phyloP scores from a whole-genome alignment of 2,888 invertebrate genomes.

The Boloria selene region DNA sequence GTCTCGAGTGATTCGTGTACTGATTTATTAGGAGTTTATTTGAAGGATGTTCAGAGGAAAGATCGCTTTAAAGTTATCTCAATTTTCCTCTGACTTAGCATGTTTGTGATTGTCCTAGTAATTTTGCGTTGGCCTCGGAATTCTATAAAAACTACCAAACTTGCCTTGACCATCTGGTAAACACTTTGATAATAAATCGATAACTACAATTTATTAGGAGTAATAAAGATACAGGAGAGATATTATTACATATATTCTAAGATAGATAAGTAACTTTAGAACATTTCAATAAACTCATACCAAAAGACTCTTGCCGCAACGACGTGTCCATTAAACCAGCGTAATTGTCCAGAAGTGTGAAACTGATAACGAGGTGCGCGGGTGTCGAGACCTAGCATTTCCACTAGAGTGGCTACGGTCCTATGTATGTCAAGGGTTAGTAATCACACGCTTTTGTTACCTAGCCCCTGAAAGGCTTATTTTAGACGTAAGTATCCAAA shows the following conservation, averaged over 20 bases:
- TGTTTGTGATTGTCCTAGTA: slow-evolving; percentile 20
- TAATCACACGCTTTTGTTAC: slow-evolving; percentile 74
- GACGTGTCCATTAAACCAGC: slow-evolving; percentile 33
- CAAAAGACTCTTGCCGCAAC: slow-evolving; percentile 1
- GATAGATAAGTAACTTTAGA: too few relatives aligned
- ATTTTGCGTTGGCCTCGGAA: slow-evolving; percentile 7
- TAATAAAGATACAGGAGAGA: neutral
- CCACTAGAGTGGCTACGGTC: slow-evolving; percentile 72
- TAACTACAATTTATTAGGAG: neutral
- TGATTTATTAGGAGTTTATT: slow-evolving; percentile 14
- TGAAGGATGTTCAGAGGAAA: slow-evolving; percentile 34
- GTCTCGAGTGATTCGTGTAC: neutral
- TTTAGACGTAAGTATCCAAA: slow-evolving; percentile 25
- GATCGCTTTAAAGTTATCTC: slow-evolving; percentile 19
- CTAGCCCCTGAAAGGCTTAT: slow-evolving; percentile 58
- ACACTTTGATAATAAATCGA: neutral
- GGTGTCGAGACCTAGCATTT: slow-evolving; percentile 72
- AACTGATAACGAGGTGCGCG: slow-evolving; percentile 51
- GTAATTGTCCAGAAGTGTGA: slow-evolving; percentile 50
- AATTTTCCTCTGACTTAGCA: slow-evolving; percentile 34
- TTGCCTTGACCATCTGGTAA: slow-evolving; percentile 1
- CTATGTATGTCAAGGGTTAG: slow-evolving; percentile 79
- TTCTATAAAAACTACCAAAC: neutral
- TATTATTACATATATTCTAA: too few relatives aligned
- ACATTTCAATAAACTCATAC: too few relatives aligned